Base-by-base conservation (phyloP, 2,113 vertebrate species). In the Epinephelus cyanopodus region DNA sequence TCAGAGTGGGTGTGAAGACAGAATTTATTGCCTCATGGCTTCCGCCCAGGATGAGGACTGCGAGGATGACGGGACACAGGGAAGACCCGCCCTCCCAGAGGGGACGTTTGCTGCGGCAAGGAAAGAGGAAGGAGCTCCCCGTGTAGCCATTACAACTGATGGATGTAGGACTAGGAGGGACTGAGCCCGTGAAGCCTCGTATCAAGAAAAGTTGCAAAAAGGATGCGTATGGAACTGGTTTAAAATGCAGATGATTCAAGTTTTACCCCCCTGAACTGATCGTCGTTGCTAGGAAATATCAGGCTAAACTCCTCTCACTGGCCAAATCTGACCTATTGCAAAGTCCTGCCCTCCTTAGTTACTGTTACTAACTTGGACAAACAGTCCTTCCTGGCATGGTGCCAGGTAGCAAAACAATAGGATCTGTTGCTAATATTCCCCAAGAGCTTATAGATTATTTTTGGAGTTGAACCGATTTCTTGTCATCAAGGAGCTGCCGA, bases 1-100 rank as follows among this genome's bases (percentile, higher is more conserved):
- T 96, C 95, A 93, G 90, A 93, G 93, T 86, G 95, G 95, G 96
- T 91, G 96, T 96, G 95, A 96, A 96, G 95, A 92, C 84, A 92
- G 92, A 95, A 96, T 96, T 95, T 96, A 95, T 95, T 95, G 95
- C 94, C 91, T 85, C 62, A 85, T 94, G 94, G 94, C 95, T 96
- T 97, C 96, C 95, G 93, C 92, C 93, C 94, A 90, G 96, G 95
- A 96, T 89, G 88, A 89, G 94, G 92, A 89, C 93, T 69, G 73
- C 17, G 5, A 80, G 84, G 82, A 93, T 92, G 90, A 91, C 86
- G 93, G 93, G 88, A 95, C 93, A 87, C 93, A 80, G 82, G 95
- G 93, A 95, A 94, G 94, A 95, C 93, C 93, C 90, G 15, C 68
- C 29, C 89, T 89, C 92, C 94, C 95, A 89, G 89, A 83, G 90